Base-by-base conservation (phyloP, 2,113 vertebrate genomes). In the Falco punctatus region DNA sequence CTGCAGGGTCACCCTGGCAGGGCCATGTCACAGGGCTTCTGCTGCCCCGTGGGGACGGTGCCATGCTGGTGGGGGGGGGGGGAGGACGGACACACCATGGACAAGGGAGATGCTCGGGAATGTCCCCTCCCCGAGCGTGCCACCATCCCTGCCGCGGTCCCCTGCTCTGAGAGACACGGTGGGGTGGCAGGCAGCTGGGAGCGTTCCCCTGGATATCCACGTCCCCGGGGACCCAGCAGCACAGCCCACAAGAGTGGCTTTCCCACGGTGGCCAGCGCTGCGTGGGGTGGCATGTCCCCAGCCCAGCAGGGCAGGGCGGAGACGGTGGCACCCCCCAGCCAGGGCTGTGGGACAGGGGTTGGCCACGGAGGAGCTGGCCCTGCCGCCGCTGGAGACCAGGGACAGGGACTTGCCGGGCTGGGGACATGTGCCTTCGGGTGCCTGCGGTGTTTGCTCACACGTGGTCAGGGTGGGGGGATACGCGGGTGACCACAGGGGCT, bases 381-480 rank as follows among this genome's bases (percentile, higher is more conserved):
- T 4, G 32, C 17, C 10, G 22, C 13, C 8, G 0, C 16, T 15
- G 51, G n/a, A 26, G 71, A 13, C 26, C 4, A 5, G 20, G 32
- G 32, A 51, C 23, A 35, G 38, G 51, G 38, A 38, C 38, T 38
- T 20, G 69, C 33, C 4, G 1, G 28, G 1, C 14, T 3, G 51
- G n/a, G 54, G 21, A 42, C 13, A 0, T 21, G 46, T 30, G 19
- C 7, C 30, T 14, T 2, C 0, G 4, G 15, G 27, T 13, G 28
- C 18, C 52, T 15, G 64, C 38, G 27, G 51, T 2, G 1, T 35
- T 15, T 64, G 23, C 30, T 32, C 66, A 18, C 51, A 9, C 2
- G 0, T 0, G 3, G 58, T 32, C 22, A 6, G 55, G 46, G n/a
- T 0, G 27, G 66, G 33, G 35, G n/a, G 58, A 28, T 46, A 61